A percentile compares a stretch with the other conserved stretches of the same genome.
Evolutionary conservation across 2,113 vertebrate genomes (phyloP).

Genomic region (Balaenoptera acutorostrata): DNA sequence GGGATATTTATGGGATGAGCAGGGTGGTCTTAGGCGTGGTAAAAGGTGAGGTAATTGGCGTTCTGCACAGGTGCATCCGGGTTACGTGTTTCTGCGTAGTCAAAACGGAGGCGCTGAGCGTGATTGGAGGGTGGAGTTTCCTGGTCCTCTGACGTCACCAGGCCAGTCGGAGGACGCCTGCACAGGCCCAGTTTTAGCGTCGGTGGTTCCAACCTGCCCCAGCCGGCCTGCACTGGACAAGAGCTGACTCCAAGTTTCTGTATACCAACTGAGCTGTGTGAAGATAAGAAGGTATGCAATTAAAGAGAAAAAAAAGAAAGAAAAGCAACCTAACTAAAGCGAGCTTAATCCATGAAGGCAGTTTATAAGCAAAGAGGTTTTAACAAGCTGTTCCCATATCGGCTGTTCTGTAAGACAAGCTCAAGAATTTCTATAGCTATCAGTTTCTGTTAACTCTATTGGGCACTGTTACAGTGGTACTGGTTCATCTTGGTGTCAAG

Average conservation of each 20-base stretch:
- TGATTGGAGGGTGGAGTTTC: neutral
- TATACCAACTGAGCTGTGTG: neutral
- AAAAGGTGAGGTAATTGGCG: neutral
- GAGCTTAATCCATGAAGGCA: neutral
- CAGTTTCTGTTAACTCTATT: neutral
- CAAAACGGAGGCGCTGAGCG: neutral
- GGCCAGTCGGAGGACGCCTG: accelerated
- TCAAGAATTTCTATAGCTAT: neutral
- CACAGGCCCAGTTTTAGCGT: neutral
- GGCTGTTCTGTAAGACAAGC: neutral
- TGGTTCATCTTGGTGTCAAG: neutral
- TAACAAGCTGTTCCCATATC: neutral
- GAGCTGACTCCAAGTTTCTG: neutral
- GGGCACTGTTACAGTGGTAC: neutral
- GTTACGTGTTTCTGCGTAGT: neutral
- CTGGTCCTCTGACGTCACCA: neutral
- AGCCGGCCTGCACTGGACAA: neutral
- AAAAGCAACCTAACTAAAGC: neutral
- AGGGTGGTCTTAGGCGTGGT: neutral
- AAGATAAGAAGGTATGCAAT: neutral
- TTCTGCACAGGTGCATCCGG: neutral
- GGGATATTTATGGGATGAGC: neutral
- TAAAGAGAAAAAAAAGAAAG: neutral
- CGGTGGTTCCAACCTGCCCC: neutral
- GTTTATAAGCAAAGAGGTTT: neutral